Conservation (phyloP, 2,888 invertebrate species). For the Prenolepis imparis region DNA sequence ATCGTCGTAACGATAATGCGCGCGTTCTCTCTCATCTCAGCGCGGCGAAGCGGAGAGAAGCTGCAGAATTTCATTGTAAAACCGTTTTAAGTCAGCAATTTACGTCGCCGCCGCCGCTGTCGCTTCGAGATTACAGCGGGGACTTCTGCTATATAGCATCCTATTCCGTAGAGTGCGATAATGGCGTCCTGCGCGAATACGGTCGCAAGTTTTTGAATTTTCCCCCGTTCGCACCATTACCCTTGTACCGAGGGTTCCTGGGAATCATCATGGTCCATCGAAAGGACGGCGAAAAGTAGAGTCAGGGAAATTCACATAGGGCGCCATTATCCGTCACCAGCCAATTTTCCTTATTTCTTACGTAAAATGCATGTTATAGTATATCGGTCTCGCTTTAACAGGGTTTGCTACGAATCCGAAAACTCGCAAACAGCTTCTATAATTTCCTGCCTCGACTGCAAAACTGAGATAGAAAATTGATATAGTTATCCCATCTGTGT, state of each 20-base stretch:
- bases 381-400: background rate
- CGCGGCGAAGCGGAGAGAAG: background rate
- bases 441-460: background rate
- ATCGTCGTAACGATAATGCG: background rate
- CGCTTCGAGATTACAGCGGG: background rate
- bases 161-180: slow-evolving; percentile 1
- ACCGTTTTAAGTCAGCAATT: slow-evolving; percentile 22
- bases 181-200: background rate
- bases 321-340: background rate
- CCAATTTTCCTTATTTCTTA: background rate
- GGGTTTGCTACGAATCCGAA: background rate
- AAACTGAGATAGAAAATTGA: background rate
- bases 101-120: background rate
- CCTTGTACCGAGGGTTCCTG: background rate
- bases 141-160: slow-evolving; percentile 8
- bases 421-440: background rate
- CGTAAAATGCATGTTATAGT: background rate
- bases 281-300: background rate
- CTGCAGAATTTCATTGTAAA: slow-evolving; percentile 19
- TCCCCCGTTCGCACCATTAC: background rate
- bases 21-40: background rate
- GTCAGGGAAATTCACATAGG: background rate
- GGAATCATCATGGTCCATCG: background rate
- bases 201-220: background rate
- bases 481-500: background rate